Evolutionary conservation across 2,797 vertebrate genomes (phyloP), one percentile per base, ranked within the genome.

Genomic region (Melanogrammus aeglefinus): DNA sequence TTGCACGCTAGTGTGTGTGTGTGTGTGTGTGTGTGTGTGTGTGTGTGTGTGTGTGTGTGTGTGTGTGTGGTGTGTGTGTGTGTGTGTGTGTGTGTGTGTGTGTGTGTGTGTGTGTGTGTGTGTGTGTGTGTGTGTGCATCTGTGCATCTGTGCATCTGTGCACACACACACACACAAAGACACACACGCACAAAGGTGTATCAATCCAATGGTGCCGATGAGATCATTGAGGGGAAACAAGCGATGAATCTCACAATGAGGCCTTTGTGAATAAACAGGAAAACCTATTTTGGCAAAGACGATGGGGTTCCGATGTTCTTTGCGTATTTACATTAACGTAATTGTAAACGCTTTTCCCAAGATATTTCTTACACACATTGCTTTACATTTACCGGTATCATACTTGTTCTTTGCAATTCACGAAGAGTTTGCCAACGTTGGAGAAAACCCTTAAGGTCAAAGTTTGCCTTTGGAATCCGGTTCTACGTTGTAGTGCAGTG

Each of bases 121-220:
- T 31, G 31, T 2, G 31, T 31, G 31, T 31, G 31, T 74, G 72
- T 41, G 36, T 35, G 72, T 74, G 72, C 27, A 21, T 35, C 21
- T 41, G 36, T 85, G 82, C 85, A 79, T 76, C 78, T 82, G 76
- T 76, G n/a, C 57, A n/a, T n/a, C n/a, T n/a, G n/a, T n/a, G n/a
- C n/a, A n/a, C n/a, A n/a, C n/a, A 47, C 78, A 31, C 31, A 31
- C 31, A 31, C 31, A 31, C 31, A 31, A 31, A 31, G 31, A 31
- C 31, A 31, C 31, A 31, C 31, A 31, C 31, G 31, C 31, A 31
- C 31, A 31, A 31, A 36, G 75, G 78, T 36, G 24, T 31, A 14
- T 29, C 29, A 18, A 27, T 24, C 27, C 41, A 39, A 75, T 75
- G 39, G 33, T 75, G 21, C 27, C 27, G 36, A 33, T 27, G 1